Evolutionary conservation across 2,113 vertebrate species (phyloP).

Genomic region (Colossoma macropomum): DNA sequence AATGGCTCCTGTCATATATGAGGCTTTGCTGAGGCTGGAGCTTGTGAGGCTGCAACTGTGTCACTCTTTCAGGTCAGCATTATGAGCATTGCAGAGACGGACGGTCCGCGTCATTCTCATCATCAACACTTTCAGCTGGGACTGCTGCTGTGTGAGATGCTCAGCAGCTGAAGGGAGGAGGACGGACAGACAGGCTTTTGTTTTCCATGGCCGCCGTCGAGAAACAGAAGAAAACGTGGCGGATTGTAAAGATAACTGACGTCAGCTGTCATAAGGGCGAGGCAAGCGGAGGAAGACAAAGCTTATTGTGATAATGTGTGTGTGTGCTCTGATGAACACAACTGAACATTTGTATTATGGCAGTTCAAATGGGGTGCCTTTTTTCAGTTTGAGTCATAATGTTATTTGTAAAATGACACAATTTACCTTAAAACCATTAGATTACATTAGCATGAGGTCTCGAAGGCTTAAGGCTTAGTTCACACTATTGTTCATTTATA

Average conservation of each 20-base stretch:
- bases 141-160: background rate
- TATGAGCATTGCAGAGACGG: background rate
- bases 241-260: constrained; percentile 25
- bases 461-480: no score
- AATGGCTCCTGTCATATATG: no score
- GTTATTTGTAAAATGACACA: no score
- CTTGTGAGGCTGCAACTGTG: no score
- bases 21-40: no score
- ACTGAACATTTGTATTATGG: background rate
- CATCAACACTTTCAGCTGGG: no score
- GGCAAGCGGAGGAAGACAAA: constrained; percentile 26
- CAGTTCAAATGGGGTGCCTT: background rate
- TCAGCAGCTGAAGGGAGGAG: background rate
- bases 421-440: background rate
- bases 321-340: constrained; percentile 9
- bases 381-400: no score
- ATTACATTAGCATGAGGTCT: background rate
- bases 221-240: constrained; percentile 19
- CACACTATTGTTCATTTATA: no score
- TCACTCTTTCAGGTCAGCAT: background rate
- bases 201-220: constrained; percentile 21
- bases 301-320: constrained; percentile 17
- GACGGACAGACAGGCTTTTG: constrained; percentile 31
- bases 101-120: background rate
- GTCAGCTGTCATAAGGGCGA: constrained; percentile 33